These are phyloP conservation scores for Sparidentex hasta DNA, from an alignment of 2,797 vertebrate genomes.

Conservation along the genomic window DNA sequence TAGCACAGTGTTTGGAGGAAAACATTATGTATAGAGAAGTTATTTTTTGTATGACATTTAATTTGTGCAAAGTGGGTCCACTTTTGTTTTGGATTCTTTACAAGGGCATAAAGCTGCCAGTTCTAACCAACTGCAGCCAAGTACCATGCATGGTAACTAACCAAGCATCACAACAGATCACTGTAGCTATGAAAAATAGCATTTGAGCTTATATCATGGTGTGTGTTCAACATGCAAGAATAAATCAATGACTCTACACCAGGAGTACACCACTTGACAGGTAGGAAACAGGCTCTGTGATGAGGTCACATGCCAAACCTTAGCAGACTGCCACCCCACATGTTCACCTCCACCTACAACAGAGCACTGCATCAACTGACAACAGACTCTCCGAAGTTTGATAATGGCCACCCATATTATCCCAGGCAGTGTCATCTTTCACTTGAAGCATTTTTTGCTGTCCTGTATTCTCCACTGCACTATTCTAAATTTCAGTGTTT, in stretches of 20 bases:
- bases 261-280: neutral
- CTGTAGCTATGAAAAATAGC: neutral
- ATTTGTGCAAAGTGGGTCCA: neutral
- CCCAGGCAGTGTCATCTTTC: conserved; percentile 29
- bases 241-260: no score
- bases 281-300: neutral
- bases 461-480: conserved; percentile 2
- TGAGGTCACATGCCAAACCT: conserved; percentile 5
- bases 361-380: conserved; percentile 35
- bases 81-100: conserved; percentile 5
- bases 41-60: neutral
- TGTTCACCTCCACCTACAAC: conserved; percentile 27
- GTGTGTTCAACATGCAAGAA: neutral
- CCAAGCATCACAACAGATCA: neutral
- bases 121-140: neutral
- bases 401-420: conserved; percentile 28
- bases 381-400: conserved; percentile 32
- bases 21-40: neutral
- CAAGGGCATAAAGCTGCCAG: neutral
- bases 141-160: neutral
- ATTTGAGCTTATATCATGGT: neutral
- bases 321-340: conserved; percentile 21
- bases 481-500: neutral
- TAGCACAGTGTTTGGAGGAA: neutral
- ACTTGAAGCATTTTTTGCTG: conserved; percentile 11